A percentile compares a stretch with the other conserved stretches of the same genome.
These are phyloP conservation scores for Peromyscus eremicus DNA, from an alignment of 2,797 vertebrate species.

Conservation along the genomic window DNA sequence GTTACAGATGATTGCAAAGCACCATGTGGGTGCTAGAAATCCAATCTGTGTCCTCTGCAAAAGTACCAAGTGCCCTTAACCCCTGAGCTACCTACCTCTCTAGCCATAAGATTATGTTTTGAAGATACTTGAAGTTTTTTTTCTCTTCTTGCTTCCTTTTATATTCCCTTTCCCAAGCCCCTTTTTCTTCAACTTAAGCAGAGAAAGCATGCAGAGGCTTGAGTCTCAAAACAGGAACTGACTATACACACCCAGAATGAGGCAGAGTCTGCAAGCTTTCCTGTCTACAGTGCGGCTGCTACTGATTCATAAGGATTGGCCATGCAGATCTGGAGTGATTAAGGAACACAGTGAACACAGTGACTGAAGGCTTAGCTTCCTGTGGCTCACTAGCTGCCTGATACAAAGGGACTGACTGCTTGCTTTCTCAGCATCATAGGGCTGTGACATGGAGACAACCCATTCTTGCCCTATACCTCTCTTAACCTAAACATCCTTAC, in stretches of 20 bases:
- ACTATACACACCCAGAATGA: not conserved
- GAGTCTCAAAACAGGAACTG: not conserved
- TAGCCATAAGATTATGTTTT: not conserved
- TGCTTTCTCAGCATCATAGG: rapidly evolving
- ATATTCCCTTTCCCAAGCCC: not conserved
- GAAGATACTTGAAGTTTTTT: not conserved
- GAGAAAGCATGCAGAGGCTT: not conserved
- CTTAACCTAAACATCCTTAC: not conserved
- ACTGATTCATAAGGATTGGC: not conserved
- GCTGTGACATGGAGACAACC: too few relatives aligned
- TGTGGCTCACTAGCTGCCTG: not conserved
- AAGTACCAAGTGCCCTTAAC: not conserved
- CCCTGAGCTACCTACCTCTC: not conserved
- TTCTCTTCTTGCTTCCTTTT: not conserved
- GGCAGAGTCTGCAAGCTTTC: not conserved
- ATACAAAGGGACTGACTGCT: not conserved
- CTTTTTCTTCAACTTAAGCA: not conserved
- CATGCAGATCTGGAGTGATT: not conserved
- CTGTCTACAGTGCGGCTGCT: not conserved
- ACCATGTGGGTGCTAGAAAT: not conserved
- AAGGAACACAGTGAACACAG: not conserved
- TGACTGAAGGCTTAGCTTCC: not conserved
- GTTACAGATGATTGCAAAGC: not conserved
- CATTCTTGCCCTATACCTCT: not conserved
- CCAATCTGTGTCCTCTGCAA: not conserved